Evolutionary conservation across 2,113 vertebrate species (phyloP).

Genomic region (Oryzias melastigma): DNA sequence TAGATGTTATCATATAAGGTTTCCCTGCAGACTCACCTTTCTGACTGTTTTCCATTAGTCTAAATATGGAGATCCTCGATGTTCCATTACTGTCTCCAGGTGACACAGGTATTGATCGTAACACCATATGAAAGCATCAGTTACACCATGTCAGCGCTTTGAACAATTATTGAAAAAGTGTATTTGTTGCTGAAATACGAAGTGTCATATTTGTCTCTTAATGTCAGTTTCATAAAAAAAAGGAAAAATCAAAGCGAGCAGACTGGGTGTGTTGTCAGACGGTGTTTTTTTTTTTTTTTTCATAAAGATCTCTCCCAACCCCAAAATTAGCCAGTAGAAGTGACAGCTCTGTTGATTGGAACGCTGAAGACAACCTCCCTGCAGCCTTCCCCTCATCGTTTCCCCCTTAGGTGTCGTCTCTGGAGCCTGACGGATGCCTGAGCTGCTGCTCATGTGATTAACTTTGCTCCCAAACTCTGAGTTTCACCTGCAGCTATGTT

Average conservation of each 20-base stretch:
- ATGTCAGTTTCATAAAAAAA: conserved; percentile 1
- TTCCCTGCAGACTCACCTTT: conserved; percentile 21
- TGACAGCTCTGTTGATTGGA: conserved; percentile 81
- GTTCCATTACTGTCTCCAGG: conserved; percentile 38
- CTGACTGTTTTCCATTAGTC: conserved; percentile 16
- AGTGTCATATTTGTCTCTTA: conserved; percentile 6
- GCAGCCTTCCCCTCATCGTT: conserved; percentile 86
- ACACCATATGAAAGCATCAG: conserved; percentile 36
- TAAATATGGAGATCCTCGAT: conserved; percentile 40
- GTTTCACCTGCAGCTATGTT: conserved; percentile 81
- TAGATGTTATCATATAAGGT: conserved; percentile 5
- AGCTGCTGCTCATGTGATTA: conserved; percentile 75
- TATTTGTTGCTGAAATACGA: background rate
- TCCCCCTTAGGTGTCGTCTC: conserved; percentile 80
- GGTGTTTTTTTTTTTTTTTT: conserved; percentile 68
- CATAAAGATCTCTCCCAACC: conserved; percentile 58
- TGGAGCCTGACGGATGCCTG: conserved; percentile 91
- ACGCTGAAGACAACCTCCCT: conserved; percentile 85
- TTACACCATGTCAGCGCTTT: conserved; percentile 36
- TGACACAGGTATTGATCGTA: conserved; percentile 41
- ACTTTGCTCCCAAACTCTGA: conserved; percentile 72
- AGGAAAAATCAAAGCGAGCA: background rate
- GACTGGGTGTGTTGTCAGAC: conserved; percentile 36
- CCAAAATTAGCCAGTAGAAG: conserved; percentile 79
- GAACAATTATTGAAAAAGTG: conserved; percentile 32